Evolutionary conservation across 2,797 vertebrate species (phyloP), one percentile per base, ranked within the genome.

Genomic region (Pseudochaenichthys georgianus): DNA sequence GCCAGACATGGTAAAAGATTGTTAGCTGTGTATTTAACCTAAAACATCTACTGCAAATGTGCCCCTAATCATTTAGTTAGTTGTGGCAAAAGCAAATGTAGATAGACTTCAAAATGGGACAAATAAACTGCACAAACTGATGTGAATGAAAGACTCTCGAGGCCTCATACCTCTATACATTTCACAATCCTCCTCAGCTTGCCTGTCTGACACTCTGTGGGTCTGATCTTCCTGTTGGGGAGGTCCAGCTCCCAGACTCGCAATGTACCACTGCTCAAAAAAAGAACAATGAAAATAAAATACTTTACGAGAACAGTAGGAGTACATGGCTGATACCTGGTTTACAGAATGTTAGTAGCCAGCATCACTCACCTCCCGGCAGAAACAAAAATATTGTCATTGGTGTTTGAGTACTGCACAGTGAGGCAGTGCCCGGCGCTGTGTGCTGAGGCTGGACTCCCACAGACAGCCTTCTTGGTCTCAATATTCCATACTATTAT

Each of bases 171-270:
- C 89, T 94, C 87, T 2, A 95, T 19, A 47, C 96, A 96, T n/a
- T 84, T 92, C 72, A 95, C 89, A 48, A 91, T 87, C 83, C 97
- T 95, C 86, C 92, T 97, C 78, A 96, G 88, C n/a, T 95, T 94
- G 67, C 96, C 94, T 0, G 77, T 93, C 64, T 94, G 94, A 86
- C 97, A 97, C 17, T 97, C 95, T 0, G 86, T 95, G 0, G 96
- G 93, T 50, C 86, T 84, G 73, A 98, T 96, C 91, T 96, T 98
- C 88, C 95, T 94, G 16, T 95, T 97, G 7, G 69, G 64, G 12
- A 96, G 77, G 85, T 98, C 96, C 63, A 98, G 81, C 78, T 97
- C 95, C 97, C 97, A 99, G 0, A 97, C 93, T 48, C 95, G 94
- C 75, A 97, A 70, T 12, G 96, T 96, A 59, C 90, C 94, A 7